phyloP scores from a whole-genome alignment of 2,888 invertebrate species.

The Drosophila demipolita region DNA sequence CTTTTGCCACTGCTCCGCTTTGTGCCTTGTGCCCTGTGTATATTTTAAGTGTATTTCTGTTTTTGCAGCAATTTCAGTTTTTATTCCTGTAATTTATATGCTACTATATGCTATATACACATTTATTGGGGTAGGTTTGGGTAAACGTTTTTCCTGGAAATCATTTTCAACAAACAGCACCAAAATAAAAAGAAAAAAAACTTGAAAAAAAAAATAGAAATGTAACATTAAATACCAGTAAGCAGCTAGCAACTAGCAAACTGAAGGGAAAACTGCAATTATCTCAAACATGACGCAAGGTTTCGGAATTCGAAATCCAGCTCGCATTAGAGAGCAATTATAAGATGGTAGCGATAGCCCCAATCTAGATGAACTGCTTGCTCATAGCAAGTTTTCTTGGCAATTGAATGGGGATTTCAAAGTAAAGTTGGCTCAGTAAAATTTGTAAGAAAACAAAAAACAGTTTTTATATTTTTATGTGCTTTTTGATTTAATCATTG shows the following conservation, averaged over 20 bases:
- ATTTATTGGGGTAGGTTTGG: constrained; percentile 70
- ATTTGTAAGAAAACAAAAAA: background rate
- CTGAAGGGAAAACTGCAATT: constrained; percentile 46
- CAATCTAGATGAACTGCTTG: constrained; percentile 25
- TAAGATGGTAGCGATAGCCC: constrained; percentile 37
- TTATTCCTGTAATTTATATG: constrained; percentile 76
- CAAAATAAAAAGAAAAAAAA: background rate
- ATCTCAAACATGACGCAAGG: constrained; percentile 41
- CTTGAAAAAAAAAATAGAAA: background rate
- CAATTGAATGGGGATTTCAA: background rate
- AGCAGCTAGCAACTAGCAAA: constrained; percentile 14
- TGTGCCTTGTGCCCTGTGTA: constrained; percentile 31
- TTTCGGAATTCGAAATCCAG: constrained; percentile 36
- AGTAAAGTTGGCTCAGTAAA: background rate
- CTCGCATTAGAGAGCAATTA: constrained; percentile 49
- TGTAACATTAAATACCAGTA: constrained; percentile 18
- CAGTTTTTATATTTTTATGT: background rate
- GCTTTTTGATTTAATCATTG: background rate
- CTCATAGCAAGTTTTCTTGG: background rate
- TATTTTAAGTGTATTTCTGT: constrained; percentile 74
- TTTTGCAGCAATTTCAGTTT: constrained; percentile 78
- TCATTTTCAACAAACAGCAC: constrained; percentile 35
- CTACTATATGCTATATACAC: constrained; percentile 49
- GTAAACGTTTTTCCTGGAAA: constrained; percentile 69
- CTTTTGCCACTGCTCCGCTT: constrained; percentile 13